Evolutionary conservation across 2,888 invertebrate genomes (phyloP).

Genomic region (Hirudinaria manillensis): DNA sequence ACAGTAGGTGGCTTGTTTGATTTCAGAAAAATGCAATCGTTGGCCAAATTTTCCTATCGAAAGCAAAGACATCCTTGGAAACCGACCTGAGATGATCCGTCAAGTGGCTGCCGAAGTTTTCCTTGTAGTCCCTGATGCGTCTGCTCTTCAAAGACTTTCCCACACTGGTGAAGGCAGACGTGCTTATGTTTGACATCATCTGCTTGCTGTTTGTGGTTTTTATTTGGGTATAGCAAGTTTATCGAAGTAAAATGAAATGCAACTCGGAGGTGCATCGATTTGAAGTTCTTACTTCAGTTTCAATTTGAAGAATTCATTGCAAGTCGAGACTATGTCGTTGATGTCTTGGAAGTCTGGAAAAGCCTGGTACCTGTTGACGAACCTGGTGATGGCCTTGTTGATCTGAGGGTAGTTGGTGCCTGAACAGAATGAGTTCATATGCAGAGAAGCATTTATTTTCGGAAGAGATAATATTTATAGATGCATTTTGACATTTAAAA

Average conservation of each 20-base stretch:
- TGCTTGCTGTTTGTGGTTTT: slow-evolving; percentile 3
- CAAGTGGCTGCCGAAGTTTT: slow-evolving; percentile 43
- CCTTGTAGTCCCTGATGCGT: slow-evolving; percentile 61
- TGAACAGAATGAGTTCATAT: slow-evolving; percentile 43
- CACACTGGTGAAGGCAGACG: slow-evolving; percentile 64
- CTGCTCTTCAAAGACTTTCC: slow-evolving; percentile 64
- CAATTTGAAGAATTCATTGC: slow-evolving; percentile 48
- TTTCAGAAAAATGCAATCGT: too few relatives aligned
- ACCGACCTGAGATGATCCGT: slow-evolving; percentile 39
- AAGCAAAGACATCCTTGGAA: too few relatives aligned
- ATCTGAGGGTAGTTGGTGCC: slow-evolving; percentile 60
- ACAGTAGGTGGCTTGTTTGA: too few relatives aligned
- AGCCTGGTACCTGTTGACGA: slow-evolving; percentile 52
- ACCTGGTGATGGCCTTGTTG: slow-evolving; percentile 52
- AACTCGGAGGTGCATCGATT: not conserved
- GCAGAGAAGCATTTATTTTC: not conserved
- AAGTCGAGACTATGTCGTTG: slow-evolving; percentile 48
- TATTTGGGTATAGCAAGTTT: not conserved
- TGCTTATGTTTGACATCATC: slow-evolving; percentile 37
- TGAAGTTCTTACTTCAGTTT: slow-evolving; percentile 42
- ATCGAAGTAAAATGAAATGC: not conserved
- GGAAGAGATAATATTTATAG: not conserved
- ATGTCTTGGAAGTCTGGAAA: slow-evolving; percentile 58
- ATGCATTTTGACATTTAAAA: not conserved
- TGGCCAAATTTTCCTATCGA: too few relatives aligned